Evolutionary conservation across 2,888 invertebrate genomes (phyloP).

Genomic region (Sthenelais limicola): DNA sequence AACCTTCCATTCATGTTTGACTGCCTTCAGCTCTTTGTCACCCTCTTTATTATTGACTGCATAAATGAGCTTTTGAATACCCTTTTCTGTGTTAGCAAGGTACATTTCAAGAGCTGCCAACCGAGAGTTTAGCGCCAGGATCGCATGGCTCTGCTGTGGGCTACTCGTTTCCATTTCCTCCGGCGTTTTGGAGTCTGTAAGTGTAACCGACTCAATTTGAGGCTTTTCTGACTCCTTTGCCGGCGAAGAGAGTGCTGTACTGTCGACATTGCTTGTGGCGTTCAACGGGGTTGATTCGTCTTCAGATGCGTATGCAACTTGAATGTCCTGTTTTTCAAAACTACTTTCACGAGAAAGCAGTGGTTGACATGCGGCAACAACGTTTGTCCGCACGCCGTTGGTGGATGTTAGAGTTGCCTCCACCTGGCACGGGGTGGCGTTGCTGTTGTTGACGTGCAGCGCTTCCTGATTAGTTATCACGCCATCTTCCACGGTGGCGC

Average conservation of each 20-base stretch:
- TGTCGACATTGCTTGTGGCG: neutral
- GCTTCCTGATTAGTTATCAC: conserved; percentile 32
- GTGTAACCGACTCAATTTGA: too few relatives aligned
- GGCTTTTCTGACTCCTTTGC: too few relatives aligned
- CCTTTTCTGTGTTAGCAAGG: conserved; percentile 2
- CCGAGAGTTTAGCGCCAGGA: conserved; percentile 1
- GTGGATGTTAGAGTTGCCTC: conserved; percentile 30
- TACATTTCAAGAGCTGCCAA: conserved; percentile 5
- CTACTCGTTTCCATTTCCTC: neutral
- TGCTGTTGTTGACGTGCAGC: conserved; percentile 16
- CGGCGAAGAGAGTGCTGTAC: neutral
- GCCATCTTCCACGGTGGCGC: conserved; percentile 22
- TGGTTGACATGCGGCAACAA: conserved; percentile 13
- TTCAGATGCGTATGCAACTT: conserved; percentile 13
- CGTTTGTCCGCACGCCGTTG: conserved; percentile 29
- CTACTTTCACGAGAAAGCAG: conserved; percentile 18
- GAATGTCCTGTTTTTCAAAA: conserved; percentile 2
- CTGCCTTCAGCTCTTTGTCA: neutral
- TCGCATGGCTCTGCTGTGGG: neutral
- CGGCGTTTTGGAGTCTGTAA: too few relatives aligned
- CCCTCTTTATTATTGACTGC: conserved; percentile 13
- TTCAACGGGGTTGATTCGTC: neutral
- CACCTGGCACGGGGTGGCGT: neutral
- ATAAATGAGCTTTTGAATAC: neutral
- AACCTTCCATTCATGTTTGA: conserved; percentile 43